Evolutionary conservation across 2,888 invertebrate genomes (phyloP).

Genomic region (Atethmia centrago): DNA sequence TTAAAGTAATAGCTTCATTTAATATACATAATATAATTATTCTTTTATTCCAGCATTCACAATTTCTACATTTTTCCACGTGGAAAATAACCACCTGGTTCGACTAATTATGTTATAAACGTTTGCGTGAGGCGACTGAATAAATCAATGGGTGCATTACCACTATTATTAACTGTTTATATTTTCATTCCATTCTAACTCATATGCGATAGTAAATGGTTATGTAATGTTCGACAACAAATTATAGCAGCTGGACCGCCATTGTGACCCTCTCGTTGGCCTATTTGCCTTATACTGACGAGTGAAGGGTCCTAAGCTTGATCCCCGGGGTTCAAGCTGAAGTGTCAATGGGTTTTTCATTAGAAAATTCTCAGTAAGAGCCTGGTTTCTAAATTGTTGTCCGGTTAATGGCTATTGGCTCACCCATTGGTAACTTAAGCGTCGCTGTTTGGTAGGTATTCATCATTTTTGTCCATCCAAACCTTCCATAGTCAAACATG

Average conservation of each 20-base stretch:
- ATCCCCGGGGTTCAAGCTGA: background rate
- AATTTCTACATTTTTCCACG: background rate
- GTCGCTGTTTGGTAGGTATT: too few relatives aligned
- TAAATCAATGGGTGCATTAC: slow-evolving; percentile 38
- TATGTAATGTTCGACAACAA: background rate
- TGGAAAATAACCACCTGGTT: slow-evolving; percentile 5
- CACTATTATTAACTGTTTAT: background rate
- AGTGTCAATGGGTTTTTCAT: background rate
- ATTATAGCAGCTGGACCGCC: background rate
- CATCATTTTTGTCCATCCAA: background rate
- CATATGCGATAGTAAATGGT: too few relatives aligned
- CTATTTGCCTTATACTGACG: background rate
- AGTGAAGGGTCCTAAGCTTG: background rate
- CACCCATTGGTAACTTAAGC: background rate
- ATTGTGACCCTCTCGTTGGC: background rate
- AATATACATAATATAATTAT: background rate
- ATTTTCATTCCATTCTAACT: background rate
- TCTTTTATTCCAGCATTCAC: background rate
- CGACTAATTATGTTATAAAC: slow-evolving; percentile 14
- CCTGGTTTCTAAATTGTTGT: background rate
- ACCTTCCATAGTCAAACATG: background rate
- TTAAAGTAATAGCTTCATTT: slow-evolving; percentile 8
- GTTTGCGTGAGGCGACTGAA: slow-evolving; percentile 37
- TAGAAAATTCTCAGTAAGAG: background rate
- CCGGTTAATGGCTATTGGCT: background rate